Evolutionary conservation across 1,140 invertebrate genomes (phyloP), one percentile per base, ranked within the genome.

Genomic region (Zelostemma sp.): DNA sequence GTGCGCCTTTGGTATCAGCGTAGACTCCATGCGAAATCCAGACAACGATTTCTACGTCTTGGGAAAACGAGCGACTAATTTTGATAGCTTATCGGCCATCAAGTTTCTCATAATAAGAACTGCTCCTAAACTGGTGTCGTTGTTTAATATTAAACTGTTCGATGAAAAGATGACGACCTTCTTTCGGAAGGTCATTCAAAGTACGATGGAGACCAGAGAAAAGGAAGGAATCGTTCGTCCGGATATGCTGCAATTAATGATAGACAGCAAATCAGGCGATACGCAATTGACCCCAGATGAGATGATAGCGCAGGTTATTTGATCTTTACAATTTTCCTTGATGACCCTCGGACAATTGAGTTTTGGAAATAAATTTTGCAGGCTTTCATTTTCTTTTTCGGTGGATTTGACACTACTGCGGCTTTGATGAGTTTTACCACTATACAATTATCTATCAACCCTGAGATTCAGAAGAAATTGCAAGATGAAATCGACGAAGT

Each of bases 321-420:
- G n/a, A n/a, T n/a, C n/a, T n/a, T n/a, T n/a, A n/a, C n/a, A n/a
- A n/a, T n/a, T n/a, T n/a, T n/a, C n/a, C n/a, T n/a, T n/a, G n/a
- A n/a, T n/a, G n/a, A n/a, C n/a, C n/a, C n/a, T n/a, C n/a, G n/a
- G n/a, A n/a, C n/a, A n/a, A n/a, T n/a, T n/a, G n/a, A n/a, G n/a
- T n/a, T n/a, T n/a, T n/a, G n/a, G n/a, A n/a, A n/a, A n/a, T n/a
- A n/a, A n/a, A n/a, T n/a, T n/a, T n/a, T n/a, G n/a, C n/a, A n/a
- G 16, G 50, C 70, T 0, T 60, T 82, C 8, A 41, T 78, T 0
- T 85, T 86, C 55, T 80, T 86, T 49, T 54, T 86, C 6, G 86
- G 80, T 77, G 81, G 86, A 66, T 91, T 88, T 55, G 89, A 90
- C 38, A 90, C 90, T 0, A 86, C 89, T 0, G 84, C 89, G 0